Evolutionary conservation across 2,113 vertebrate genomes (phyloP), one percentile per base, ranked within the genome.

Genomic region (Leucosticte australis): DNA sequence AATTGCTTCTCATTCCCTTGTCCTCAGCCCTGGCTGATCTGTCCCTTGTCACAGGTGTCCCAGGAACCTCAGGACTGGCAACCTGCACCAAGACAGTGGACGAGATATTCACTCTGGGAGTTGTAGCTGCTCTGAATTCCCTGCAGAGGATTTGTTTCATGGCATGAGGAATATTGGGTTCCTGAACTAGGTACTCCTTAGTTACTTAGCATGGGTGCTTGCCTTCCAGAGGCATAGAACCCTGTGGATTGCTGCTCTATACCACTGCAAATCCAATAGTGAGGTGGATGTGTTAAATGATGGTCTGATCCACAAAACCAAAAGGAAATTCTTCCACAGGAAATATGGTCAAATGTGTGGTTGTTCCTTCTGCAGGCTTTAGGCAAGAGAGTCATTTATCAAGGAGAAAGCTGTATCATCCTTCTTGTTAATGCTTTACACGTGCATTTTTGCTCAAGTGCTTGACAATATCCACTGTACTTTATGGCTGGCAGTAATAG

Each of bases 371-470:
- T 82, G 53, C 41, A 90, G 73, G 27, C 60, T 89, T 90, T 71
- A 77, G 47, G 52, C 64, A 78, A 78, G 73, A 78, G 39, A 63
- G 13, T 57, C 0, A 49, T 96, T 90, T 89, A 75, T 88, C 82
- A 92, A 78, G 57, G 46, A 75, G n/a, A 42, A 94, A 73, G 63
- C 55, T 80, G 2, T 80, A 70, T 79, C 79, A 79, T 86, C 64
- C 73, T 90, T 90, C 88, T 94, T 64, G 60, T 83, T 96, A 87
- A 76, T 87, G 86, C 41, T 86, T 89, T 96, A 68, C 56, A 42
- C 41, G 2, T 73, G 67, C 67, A 67, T 92, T 94, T 94, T 89
- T 83, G 78, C 37, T 90, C 39, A 64, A 95, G 49, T 89, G 49
- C 47, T 93, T 91, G 63, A 95, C 73, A 71, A n/a, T 86, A 81